Conservation (phyloP, 2,888 invertebrate genomes). For the Cotesia congregata region DNA sequence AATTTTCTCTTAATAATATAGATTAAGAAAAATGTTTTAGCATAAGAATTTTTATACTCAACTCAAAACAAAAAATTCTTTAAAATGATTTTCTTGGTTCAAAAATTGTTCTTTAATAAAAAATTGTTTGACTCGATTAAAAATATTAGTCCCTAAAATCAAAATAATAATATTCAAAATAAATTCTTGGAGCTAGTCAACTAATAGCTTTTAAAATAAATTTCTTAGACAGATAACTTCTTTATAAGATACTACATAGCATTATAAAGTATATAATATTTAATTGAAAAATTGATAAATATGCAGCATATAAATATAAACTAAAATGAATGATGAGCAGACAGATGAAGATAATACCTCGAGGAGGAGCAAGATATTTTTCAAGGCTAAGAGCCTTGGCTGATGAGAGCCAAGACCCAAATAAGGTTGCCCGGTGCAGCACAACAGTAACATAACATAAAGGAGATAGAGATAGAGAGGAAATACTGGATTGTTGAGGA, state of each 20-base stretch:
- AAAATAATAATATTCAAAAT: too few relatives aligned
- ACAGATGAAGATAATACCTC: conserved; percentile 22
- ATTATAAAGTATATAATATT: not conserved
- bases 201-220: too few relatives aligned
- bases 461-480: conserved; percentile 52
- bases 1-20: too few relatives aligned
- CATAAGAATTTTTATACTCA: too few relatives aligned
- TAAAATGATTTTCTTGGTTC: too few relatives aligned
- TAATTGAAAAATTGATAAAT: not conserved
- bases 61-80: too few relatives aligned
- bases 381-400: conserved; percentile 28
- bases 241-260: not conserved
- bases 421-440: conserved; percentile 51
- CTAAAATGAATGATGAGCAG: conserved; percentile 25
- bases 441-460: conserved; percentile 53
- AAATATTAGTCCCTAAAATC: too few relatives aligned
- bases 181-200: too few relatives aligned
- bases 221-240: too few relatives aligned
- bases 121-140: too few relatives aligned
- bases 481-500: conserved; percentile 51
- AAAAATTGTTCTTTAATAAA: too few relatives aligned
- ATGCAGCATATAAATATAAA: not conserved
- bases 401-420: conserved; percentile 49
- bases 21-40: too few relatives aligned
- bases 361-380: conserved; percentile 1